Base-by-base conservation (phyloP, 2,888 invertebrate species). In the Euzophera pinguis region DNA sequence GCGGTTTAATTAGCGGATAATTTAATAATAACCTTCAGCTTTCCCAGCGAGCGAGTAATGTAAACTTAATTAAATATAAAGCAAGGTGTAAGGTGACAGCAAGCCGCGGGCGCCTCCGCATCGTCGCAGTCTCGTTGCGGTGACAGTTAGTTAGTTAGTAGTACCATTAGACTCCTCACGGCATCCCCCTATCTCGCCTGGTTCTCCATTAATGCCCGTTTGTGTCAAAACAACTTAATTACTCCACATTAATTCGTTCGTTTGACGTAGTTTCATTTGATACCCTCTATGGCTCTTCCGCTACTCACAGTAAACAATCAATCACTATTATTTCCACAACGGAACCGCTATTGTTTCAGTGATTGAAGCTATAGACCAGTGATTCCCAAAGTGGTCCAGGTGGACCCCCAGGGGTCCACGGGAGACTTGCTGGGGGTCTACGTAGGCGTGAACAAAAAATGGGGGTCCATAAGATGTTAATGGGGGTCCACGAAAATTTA, bases 171-270 rank as follows among this genome's bases (percentile, higher is more conserved):
- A 75, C 71, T 71, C 71, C 43, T 73, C 75, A 71, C 69, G 69
- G 65, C 73, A 60, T 67, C 67, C 69, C 68, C 71, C 72, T 71
- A 69, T 74, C 76, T 72, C 67, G 68, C 75, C 73, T 70, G 71
- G 65, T 70, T 69, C 79, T 71, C 73, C 81, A 81, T 81, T 81
- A 81, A 77, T 72, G 79, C 78, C 76, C 75, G 77, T 78, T 78
- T 75, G 69, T 77, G 78, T 81, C 80, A 80, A 81, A 84, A 84
- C 74, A 77, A 78, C 79, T 84, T 83, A 82, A 84, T 84, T 82
- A 79, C 76, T 74, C 75, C 65, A 74, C 71, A 73, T 74, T 76
- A 77, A 78, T 78, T 77, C 73, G 63, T 74, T 75, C 35, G 41
- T 50, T 70, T 69, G 69, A 71, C 71, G 69, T 71, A 63, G 61